These are phyloP conservation scores for Cephus rjabovi DNA, from an alignment of 2,888 invertebrate species.

Conservation along the genomic window DNA sequence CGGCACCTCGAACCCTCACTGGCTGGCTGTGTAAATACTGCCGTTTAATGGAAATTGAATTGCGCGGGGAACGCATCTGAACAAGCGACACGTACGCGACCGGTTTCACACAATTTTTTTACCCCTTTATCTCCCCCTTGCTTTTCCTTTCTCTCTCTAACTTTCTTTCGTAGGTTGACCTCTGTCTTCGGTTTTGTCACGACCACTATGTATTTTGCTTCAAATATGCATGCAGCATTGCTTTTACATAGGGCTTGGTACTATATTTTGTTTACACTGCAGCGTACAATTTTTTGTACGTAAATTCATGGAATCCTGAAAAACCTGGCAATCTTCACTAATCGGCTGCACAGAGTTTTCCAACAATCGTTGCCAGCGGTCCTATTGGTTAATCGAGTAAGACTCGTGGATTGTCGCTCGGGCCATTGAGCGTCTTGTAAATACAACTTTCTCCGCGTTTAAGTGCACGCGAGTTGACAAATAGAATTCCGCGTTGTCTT, in stretches of 20 bases:
- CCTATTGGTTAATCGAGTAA: constrained; percentile 3
- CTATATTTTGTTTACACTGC: too few species aligned
- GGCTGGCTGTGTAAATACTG: constrained; percentile 36
- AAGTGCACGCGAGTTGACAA: neutral
- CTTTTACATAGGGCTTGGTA: neutral
- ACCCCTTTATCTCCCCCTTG: too few species aligned
- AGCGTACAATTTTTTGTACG: neutral
- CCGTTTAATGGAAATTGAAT: constrained; percentile 40
- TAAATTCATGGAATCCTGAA: neutral
- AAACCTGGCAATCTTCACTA: neutral
- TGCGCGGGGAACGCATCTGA: constrained; percentile 22
- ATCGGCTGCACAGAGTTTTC: neutral
- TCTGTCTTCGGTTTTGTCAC: neutral
- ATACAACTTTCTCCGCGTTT: neutral
- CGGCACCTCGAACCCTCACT: constrained; percentile 16
- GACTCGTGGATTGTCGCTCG: constrained; percentile 1
- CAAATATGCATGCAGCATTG: neutral
- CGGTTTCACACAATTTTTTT: neutral
- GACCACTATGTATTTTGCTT: neutral
- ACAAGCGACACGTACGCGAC: neutral
- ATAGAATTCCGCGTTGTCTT: neutral
- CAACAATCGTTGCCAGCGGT: neutral
- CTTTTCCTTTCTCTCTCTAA: neutral
- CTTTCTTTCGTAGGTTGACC: neutral
- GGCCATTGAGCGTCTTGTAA: constrained; percentile 1